phyloP scores from a whole-genome alignment of 2,888 invertebrate genomes.

The Formica aserva region DNA sequence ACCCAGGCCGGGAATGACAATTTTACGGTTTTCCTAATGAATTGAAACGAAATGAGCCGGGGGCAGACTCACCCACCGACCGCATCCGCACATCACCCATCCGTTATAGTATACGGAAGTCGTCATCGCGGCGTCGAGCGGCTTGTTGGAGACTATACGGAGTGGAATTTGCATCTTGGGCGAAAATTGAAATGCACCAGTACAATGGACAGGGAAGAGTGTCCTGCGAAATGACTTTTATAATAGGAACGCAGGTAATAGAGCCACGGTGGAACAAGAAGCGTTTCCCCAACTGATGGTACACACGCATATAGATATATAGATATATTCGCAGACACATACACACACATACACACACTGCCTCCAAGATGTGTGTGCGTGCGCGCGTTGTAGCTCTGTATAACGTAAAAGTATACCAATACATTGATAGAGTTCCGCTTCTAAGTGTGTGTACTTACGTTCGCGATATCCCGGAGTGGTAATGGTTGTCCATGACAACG shows the following conservation, averaged over 20 bases:
- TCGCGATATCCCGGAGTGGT: conserved; percentile 40
- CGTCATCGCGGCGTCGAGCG: conserved; percentile 54
- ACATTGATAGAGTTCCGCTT: conserved; percentile 30
- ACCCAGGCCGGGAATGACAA: conserved; percentile 65
- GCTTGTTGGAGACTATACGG: conserved; percentile 62
- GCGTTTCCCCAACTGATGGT: conserved; percentile 64
- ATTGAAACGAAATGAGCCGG: conserved; percentile 74
- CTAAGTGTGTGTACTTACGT: conserved; percentile 28
- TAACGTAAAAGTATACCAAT: not conserved
- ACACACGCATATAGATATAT: not conserved
- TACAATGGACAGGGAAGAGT: conserved; percentile 78
- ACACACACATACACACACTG: not conserved
- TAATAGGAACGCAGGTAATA: conserved; percentile 79
- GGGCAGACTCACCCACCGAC: conserved; percentile 66
- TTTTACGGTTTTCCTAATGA: conserved; percentile 75
- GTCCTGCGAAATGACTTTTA: conserved; percentile 82
- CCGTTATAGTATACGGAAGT: conserved; percentile 62
- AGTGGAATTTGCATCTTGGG: conserved; percentile 81
- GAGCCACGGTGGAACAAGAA: conserved; percentile 66
- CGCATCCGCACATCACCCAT: conserved; percentile 64
- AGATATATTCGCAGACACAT: no score
- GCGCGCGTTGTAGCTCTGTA: not conserved
- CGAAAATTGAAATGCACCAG: conserved; percentile 82
- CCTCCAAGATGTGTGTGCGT: not conserved
- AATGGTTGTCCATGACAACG: conserved; percentile 67